Evolutionary conservation across 2,113 vertebrate species (phyloP).

Genomic region (Menura novaehollandiae): DNA sequence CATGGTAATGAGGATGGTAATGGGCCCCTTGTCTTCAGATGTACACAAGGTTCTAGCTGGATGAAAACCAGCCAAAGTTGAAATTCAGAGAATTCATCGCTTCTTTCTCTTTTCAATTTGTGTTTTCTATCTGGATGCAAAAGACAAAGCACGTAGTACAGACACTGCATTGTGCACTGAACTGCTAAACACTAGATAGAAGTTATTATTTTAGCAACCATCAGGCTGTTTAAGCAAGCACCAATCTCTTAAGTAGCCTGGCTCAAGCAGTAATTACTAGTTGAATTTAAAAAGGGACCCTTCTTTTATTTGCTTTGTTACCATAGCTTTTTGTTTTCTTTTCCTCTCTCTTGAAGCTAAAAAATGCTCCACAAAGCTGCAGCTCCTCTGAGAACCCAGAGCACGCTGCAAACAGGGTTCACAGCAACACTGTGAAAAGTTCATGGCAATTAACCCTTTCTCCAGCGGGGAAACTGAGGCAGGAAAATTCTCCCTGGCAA

Average conservation of each 20-base stretch:
- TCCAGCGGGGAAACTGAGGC: not conserved
- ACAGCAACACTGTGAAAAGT: not conserved
- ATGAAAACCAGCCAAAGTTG: not conserved
- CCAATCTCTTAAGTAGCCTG: not conserved
- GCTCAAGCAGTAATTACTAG: constrained; percentile 8
- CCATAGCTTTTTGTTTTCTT: constrained; percentile 21
- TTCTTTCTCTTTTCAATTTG: not conserved
- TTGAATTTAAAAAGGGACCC: constrained; percentile 10
- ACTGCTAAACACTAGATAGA: not conserved
- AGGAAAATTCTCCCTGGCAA: not conserved
- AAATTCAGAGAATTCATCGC: not conserved
- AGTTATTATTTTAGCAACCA: not conserved
- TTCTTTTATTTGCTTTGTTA: constrained; percentile 47
- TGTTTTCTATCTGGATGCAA: not conserved
- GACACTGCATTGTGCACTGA: not conserved
- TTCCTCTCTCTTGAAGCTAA: not conserved
- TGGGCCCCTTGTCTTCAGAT: constrained; percentile 24
- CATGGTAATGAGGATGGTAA: constrained; percentile 44
- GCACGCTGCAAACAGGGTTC: not conserved
- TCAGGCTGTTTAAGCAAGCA: not conserved
- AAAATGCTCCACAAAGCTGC: not conserved
- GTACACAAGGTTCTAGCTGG: not conserved
- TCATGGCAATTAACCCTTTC: not conserved
- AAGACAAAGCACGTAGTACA: not conserved
- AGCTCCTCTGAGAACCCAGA: not conserved